These are phyloP conservation scores for Frankliniella fusca DNA, from an alignment of 2,888 invertebrate genomes.

Conservation along the genomic window DNA sequence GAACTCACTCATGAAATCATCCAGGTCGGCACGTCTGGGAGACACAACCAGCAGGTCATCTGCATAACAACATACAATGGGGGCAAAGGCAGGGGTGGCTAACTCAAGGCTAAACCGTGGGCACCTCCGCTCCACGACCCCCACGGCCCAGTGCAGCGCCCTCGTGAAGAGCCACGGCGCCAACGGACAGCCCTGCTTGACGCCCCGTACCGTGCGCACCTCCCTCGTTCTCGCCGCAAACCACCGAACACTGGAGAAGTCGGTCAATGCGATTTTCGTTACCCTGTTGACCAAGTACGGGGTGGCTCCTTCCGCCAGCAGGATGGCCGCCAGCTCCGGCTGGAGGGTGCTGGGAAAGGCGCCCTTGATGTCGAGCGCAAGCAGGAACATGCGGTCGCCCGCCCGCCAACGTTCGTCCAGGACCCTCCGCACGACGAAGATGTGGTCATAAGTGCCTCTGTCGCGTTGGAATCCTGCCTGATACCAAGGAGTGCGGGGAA, in stretches of 20 bases:
- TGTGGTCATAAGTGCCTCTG: not conserved
- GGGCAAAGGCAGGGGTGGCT: not conserved
- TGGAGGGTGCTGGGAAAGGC: not conserved
- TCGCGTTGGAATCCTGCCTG: not conserved
- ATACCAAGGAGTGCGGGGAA: not conserved
- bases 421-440: not conserved
- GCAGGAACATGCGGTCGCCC: not conserved
- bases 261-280: not conserved
- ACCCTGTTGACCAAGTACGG: not conserved
- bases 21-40: not conserved
- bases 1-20: not conserved
- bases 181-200: not conserved
- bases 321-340: not conserved
- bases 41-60: not conserved
- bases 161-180: not conserved
- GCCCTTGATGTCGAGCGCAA: not conserved
- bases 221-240: not conserved
- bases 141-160: not conserved
- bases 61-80: not conserved
- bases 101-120: not conserved
- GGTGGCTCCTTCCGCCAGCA: not conserved
- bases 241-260: not conserved
- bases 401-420: not conserved
- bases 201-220: not conserved
- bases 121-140: not conserved